Conservation (phyloP, 1,140 invertebrate genomes). For the Cyclina sinensis region DNA sequence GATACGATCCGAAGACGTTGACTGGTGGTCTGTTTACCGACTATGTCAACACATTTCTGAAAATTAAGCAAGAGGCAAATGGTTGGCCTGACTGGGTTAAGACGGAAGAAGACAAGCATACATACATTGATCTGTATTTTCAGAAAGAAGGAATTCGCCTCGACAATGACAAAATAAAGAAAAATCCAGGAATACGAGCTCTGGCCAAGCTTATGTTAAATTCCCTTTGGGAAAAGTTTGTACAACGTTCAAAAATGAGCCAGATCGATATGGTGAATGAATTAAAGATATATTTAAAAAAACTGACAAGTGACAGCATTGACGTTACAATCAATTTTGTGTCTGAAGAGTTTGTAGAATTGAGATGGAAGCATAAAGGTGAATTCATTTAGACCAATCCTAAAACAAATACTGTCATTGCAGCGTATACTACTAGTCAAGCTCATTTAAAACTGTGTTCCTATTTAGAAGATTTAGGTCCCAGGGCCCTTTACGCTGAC, state of each 20-base stretch:
- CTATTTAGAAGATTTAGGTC: constrained; percentile 80
- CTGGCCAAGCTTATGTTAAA: constrained; percentile 73
- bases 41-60: constrained; percentile 73
- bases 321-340: constrained; percentile 31
- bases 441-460: constrained; percentile 82
- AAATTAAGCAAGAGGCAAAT: constrained; percentile 72
- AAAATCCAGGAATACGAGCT: constrained; percentile 77
- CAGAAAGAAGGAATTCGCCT: constrained; percentile 83
- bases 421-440: constrained; percentile 70
- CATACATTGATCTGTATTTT: constrained; percentile 82
- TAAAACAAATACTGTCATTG: constrained; percentile 83
- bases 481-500: constrained; percentile 84
- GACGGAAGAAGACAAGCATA: constrained; percentile 65
- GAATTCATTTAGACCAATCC: neutral
- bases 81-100: constrained; percentile 64
- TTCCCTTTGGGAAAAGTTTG: constrained; percentile 42
- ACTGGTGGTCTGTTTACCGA: constrained; percentile 63
- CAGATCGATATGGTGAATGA: neutral
- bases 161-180: constrained; percentile 78
- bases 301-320: constrained; percentile 70
- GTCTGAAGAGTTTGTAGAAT: constrained; percentile 9
- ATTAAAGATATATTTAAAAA: constrained; percentile 71
- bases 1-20: constrained; percentile 2
- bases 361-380: constrained; percentile 1
- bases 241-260: neutral